These are phyloP conservation scores for Agrotis ipsilon DNA, from an alignment of 2,888 invertebrate species.

Conservation along the genomic window DNA sequence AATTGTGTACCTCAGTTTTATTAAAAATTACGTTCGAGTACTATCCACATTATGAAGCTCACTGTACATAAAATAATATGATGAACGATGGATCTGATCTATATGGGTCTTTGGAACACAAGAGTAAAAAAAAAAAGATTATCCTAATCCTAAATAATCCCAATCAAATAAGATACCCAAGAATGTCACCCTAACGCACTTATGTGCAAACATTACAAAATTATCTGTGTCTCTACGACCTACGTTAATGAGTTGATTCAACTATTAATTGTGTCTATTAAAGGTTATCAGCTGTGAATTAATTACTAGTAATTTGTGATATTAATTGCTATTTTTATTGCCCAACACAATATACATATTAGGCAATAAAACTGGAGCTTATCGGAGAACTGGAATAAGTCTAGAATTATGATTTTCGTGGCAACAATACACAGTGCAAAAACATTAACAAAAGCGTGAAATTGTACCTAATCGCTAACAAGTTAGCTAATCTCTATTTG, in stretches of 20 bases:
- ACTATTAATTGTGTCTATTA: slow-evolving; percentile 41
- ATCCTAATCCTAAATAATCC: slow-evolving; percentile 3
- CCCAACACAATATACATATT: slow-evolving; percentile 36
- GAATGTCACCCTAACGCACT: slow-evolving; percentile 47
- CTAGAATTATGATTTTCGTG: slow-evolving; percentile 33
- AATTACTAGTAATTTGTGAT: slow-evolving; percentile 42
- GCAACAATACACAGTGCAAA: slow-evolving; percentile 41
- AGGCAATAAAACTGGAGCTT: slow-evolving; percentile 30
- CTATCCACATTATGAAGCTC: too few relatives aligned
- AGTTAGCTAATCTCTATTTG: slow-evolving; percentile 34
- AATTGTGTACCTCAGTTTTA: too few relatives aligned
- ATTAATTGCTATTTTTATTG: slow-evolving; percentile 48
- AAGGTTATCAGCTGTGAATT: slow-evolving; percentile 34
- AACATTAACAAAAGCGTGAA: slow-evolving; percentile 55
- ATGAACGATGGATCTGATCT: not conserved
- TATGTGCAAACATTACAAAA: slow-evolving; percentile 53
- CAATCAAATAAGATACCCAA: slow-evolving; percentile 30
- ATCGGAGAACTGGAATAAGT: slow-evolving; percentile 30
- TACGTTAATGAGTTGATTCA: slow-evolving; percentile 58
- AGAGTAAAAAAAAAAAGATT: not conserved
- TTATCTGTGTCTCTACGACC: slow-evolving; percentile 58
- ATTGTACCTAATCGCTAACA: slow-evolving; percentile 39
- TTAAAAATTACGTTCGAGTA: too few relatives aligned
- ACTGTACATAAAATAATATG: too few relatives aligned
- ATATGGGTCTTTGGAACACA: not conserved